Conservation (phyloP, 2,797 vertebrate genomes). For the Sebastiscus albofasciatus region DNA sequence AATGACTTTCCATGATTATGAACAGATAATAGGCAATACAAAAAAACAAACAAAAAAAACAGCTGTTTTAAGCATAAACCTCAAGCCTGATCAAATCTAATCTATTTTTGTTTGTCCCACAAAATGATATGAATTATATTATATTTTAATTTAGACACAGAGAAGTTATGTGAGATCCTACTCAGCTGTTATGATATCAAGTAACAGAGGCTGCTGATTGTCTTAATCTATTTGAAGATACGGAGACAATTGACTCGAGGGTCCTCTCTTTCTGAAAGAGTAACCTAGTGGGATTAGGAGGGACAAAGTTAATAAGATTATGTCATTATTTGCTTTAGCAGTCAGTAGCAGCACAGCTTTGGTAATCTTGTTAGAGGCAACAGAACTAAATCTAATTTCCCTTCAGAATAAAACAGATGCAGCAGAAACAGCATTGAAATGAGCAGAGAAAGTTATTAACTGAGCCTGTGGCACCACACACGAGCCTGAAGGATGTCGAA, state of each 20-base stretch:
- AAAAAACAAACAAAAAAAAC: too few species aligned
- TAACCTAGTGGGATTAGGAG: not conserved
- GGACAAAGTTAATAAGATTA: constrained; percentile 50
- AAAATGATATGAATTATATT: not conserved
- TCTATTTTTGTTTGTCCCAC: too few species aligned
- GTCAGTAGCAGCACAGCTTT: not conserved
- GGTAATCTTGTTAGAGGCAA: constrained; percentile 21
- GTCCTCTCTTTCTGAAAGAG: not conserved
- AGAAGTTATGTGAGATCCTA: not conserved
- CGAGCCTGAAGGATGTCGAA: not conserved
- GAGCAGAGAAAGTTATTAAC: not conserved
- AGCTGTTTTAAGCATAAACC: too few species aligned
- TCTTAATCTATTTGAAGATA: constrained; percentile 14
- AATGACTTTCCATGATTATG: not conserved
- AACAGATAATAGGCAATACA: not conserved
- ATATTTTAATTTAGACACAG: not conserved
- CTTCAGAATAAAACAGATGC: not conserved
- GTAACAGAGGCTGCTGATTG: not conserved
- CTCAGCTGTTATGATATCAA: not conserved
- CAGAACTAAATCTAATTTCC: not conserved
- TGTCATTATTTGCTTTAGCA: constrained; percentile 30
- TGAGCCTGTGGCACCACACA: not conserved
- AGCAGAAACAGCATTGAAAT: not conserved
- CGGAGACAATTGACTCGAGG: not conserved
- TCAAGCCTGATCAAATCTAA: too few species aligned